phyloP scores from a whole-genome alignment of 2,113 vertebrate species.

The Campylomormyrus tamandua region DNA sequence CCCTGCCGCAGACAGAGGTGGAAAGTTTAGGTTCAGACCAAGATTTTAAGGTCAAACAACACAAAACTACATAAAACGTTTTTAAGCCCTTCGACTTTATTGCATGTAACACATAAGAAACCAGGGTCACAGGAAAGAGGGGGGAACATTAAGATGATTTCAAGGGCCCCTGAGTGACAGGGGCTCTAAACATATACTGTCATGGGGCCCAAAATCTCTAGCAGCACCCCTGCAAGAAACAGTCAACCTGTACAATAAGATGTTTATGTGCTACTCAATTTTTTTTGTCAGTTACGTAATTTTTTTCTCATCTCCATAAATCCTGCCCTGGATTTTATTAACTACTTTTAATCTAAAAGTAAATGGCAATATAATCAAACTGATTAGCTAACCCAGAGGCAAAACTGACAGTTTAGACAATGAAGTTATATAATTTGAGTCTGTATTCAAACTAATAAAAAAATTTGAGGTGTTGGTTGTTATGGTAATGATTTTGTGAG shows the following conservation, averaged over 20 bases:
- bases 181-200: background rate
- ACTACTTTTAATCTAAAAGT: too few relatives aligned
- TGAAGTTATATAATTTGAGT: too few relatives aligned
- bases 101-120: background rate
- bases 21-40: background rate
- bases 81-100: background rate
- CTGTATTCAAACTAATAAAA: too few relatives aligned
- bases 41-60: background rate
- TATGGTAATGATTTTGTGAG: too few relatives aligned
- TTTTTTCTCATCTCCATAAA: too few relatives aligned
- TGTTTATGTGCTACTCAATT: background rate
- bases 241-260: background rate
- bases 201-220: background rate
- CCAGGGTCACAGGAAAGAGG: background rate
- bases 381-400: too few relatives aligned
- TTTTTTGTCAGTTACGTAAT: background rate
- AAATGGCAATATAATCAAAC: too few relatives aligned
- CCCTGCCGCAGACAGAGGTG: background rate
- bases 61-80: background rate
- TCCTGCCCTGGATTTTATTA: too few relatives aligned
- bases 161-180: background rate
- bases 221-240: background rate
- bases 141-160: background rate
- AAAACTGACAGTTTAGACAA: too few relatives aligned
- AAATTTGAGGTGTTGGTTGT: too few relatives aligned